Conservation (phyloP, 1,140 invertebrate species). For the Nasonia vitripennis region DNA sequence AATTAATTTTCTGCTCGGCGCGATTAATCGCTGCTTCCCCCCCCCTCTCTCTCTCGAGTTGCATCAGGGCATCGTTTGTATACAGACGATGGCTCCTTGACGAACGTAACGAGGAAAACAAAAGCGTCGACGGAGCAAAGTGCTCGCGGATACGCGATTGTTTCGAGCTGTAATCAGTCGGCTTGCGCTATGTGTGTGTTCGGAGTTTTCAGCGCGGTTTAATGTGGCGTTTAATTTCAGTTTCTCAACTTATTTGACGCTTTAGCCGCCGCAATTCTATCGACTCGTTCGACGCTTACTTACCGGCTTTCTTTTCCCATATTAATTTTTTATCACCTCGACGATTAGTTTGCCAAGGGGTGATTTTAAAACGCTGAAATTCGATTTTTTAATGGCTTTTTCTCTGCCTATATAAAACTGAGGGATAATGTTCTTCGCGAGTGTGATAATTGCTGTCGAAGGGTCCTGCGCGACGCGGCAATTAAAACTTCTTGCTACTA, state of each 20-base stretch:
- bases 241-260: not conserved
- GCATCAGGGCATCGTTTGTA: not conserved
- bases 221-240: not conserved
- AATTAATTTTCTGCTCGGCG: slow-evolving; percentile 12
- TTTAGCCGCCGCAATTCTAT: no score
- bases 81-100: not conserved
- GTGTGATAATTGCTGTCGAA: no score
- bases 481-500: no score
- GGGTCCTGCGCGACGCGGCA: no score
- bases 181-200: not conserved
- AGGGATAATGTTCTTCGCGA: no score
- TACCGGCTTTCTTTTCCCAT: no score
- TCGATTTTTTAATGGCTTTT: no score
- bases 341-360: no score
- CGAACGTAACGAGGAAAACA: not conserved
- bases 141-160: not conserved
- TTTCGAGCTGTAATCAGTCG: not conserved
- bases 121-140: not conserved
- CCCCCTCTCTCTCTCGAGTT: not conserved
- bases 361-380: no score
- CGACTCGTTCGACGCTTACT: no score
- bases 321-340: no score
- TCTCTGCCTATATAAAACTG: no score
- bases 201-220: not conserved
- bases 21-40: not conserved